Conservation (phyloP, 2,113 vertebrate species). For the Oreochromis niloticus region DNA sequence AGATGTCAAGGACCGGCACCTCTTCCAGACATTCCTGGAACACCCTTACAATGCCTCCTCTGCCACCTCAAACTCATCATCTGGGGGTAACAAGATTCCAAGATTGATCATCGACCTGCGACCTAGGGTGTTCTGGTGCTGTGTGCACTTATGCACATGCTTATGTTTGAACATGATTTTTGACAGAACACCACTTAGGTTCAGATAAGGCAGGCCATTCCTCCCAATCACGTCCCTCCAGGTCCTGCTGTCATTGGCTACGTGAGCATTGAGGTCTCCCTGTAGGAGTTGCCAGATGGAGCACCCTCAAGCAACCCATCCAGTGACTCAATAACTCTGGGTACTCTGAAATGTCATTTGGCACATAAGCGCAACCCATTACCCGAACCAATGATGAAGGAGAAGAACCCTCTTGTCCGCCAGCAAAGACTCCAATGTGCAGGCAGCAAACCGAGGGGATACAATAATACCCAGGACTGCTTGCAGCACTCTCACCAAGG, state of each 20-base stretch:
- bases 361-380: not conserved
- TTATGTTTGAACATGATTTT: not conserved
- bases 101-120: not conserved
- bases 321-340: not conserved
- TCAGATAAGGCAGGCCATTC: not conserved
- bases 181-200: fast-evolving
- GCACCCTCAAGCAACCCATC: not conserved
- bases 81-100: not conserved
- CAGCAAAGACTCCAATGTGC: not conserved
- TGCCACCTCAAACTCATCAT: not conserved
- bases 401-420: not conserved
- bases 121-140: not conserved
- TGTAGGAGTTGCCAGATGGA: not conserved
- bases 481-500: not conserved
- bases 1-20: not conserved
- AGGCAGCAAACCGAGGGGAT: not conserved
- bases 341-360: not conserved
- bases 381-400: not conserved
- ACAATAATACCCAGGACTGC: not conserved
- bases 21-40: not conserved
- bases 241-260: not conserved
- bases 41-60: not conserved
- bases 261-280: not conserved
- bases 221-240: not conserved
- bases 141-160: not conserved